Base-by-base conservation (phyloP, 1,140 invertebrate genomes). In the Muscidifurax raptorellus region DNA sequence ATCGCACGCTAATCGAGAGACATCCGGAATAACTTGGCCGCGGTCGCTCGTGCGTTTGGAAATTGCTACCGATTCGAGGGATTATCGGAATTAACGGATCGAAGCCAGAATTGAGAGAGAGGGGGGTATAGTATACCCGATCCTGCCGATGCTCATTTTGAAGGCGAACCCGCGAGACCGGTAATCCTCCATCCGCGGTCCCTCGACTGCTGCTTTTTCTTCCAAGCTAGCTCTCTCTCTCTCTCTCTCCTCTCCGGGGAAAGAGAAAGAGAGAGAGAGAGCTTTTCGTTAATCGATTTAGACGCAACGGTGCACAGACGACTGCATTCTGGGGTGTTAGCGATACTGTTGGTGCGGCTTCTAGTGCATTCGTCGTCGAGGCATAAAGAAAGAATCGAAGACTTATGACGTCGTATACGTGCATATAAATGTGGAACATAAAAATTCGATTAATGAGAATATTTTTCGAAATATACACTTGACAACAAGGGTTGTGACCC, bases 71-170 rank as follows among this genome's bases (percentile, higher is more conserved):
- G 75, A 77, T 77, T 59, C 44, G 27, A n/a, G 47, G 44, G 75
- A 77, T 77, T 77, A 77, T 77, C 75, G 75, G 75, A 77, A 69
- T 69, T 69, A 69, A 69, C 66, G 9, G 66, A 69, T 66, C 7
- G 18, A n/a, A 30, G 66, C 22, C 66, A 0, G 66, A 59, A 22
- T 59, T 2, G 52, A 59, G 52, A 47, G 44, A 47, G 44, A 47
- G 15, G 15, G 44, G 15, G 44, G 32, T 32, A 32, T 32, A 40
- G 36, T 40, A 40, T 1, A 40, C 36, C 15, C 59, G 59, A 18
- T n/a, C n/a, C 59, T n/a, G 59, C 15, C 59, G 59, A 64, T 64
- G 5, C 59, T 64, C 59, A n/a, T 64, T 64, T 64, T 64, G 59
- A 64, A 64, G 22, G 36, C 36, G 36, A 40, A 40, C 36, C 9